phyloP scores from a whole-genome alignment of 2,888 invertebrate genomes.

The Epinotia bilunana region DNA sequence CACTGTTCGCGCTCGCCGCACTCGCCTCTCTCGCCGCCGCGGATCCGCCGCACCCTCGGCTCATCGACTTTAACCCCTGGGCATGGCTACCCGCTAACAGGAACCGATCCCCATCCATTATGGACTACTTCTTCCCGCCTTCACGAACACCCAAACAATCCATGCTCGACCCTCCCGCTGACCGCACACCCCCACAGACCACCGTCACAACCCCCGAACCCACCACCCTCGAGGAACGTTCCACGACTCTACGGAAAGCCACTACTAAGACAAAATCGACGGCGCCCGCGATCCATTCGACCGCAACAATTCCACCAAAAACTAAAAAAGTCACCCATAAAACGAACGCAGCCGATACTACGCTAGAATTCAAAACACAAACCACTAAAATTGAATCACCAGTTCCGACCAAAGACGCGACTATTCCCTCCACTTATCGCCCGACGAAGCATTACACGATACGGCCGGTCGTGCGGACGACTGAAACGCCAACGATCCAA shows the following conservation, averaged over 20 bases:
- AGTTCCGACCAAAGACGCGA: conserved; percentile 62
- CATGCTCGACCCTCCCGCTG: conserved; percentile 74
- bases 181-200: conserved; percentile 69
- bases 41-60: conserved; percentile 73
- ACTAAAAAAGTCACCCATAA: conserved; percentile 73
- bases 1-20: conserved; percentile 74
- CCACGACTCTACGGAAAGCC: conserved; percentile 74
- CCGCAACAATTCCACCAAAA: conserved; percentile 72
- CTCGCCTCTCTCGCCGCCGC: conserved; percentile 60
- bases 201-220: conserved; percentile 57
- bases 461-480: conserved; percentile 74
- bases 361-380: conserved; percentile 68
- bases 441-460: conserved; percentile 84
- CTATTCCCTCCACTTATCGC: conserved; percentile 67
- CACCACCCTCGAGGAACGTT: conserved; percentile 71
- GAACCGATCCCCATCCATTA: conserved; percentile 77
- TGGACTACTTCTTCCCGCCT: conserved; percentile 82
- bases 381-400: conserved; percentile 64
- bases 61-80: conserved; percentile 80
- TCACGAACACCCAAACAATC: conserved; percentile 82
- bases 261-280: conserved; percentile 75
- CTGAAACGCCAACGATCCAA: conserved; percentile 70
- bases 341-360: conserved; percentile 67
- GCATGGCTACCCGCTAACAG: conserved; percentile 77
- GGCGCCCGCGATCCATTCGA: conserved; percentile 67